phyloP scores from a whole-genome alignment of 1,140 invertebrate species.

The Heliconius nattereri region DNA sequence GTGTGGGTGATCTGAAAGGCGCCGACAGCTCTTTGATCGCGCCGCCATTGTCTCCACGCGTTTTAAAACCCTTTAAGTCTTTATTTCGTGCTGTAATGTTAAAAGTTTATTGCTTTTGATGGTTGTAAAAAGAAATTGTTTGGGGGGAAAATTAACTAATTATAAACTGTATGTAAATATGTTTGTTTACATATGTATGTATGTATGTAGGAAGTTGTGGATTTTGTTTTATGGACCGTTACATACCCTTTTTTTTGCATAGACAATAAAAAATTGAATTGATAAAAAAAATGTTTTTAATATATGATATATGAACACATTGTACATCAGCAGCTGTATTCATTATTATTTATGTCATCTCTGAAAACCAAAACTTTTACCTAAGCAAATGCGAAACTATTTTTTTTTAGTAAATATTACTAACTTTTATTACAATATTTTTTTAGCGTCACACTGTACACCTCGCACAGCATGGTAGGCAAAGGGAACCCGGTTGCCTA shows the following conservation, averaged over 20 bases:
- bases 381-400: no score
- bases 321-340: no score
- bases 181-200: neutral
- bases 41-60: constrained; percentile 74
- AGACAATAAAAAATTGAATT: no score
- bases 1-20: constrained; percentile 62
- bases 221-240: neutral
- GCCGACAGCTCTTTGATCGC: constrained; percentile 59
- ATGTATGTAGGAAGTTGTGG: neutral
- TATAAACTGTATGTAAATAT: neutral
- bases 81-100: constrained; percentile 75
- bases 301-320: no score
- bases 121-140: constrained; percentile 7
- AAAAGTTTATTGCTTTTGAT: constrained; percentile 63
- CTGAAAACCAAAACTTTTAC: no score
- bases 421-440: no score
- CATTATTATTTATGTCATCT: no score
- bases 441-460: no score
- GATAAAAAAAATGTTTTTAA: no score
- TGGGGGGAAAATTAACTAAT: neutral
- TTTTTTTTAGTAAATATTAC: no score
- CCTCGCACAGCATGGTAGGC: no score
- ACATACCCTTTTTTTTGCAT: neutral
- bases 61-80: constrained; percentile 60
- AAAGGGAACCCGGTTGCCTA: no score